These are phyloP conservation scores for Erythrocercus mccallii DNA, from an alignment of 2,113 vertebrate species.

Conservation along the genomic window DNA sequence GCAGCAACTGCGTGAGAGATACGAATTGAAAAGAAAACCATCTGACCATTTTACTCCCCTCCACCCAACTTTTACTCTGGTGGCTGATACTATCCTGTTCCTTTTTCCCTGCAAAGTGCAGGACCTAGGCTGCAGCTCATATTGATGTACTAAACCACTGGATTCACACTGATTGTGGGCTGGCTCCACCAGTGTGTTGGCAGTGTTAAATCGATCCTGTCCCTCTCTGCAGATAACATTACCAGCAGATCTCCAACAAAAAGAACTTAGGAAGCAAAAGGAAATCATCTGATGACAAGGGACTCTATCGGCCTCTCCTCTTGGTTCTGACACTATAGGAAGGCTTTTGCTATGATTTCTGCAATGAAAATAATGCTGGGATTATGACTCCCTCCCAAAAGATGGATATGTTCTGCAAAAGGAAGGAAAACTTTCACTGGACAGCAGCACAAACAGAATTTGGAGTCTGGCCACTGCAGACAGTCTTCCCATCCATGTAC, in stretches of 20 bases:
- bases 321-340: neutral
- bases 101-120: neutral
- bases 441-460: neutral
- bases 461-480: neutral
- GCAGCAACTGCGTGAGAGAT: conserved; percentile 86
- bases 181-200: neutral
- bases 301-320: neutral
- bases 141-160: neutral
- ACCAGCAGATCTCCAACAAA: neutral
- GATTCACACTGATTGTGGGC: neutral
- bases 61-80: neutral
- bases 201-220: neutral
- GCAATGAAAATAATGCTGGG: neutral
- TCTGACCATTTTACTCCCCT: conserved; percentile 2
- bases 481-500: neutral
- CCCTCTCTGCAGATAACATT: neutral
- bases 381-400: neutral
- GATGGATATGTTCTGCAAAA: neutral
- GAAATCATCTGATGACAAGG: neutral
- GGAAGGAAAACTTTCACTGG: neutral
- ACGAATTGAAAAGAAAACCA: conserved; percentile 61
- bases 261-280: neutral
- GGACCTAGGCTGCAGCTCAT: neutral
- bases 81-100: neutral
- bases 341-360: neutral